Conservation (phyloP, 2,888 invertebrate genomes). For the Cephus nigrinus region DNA sequence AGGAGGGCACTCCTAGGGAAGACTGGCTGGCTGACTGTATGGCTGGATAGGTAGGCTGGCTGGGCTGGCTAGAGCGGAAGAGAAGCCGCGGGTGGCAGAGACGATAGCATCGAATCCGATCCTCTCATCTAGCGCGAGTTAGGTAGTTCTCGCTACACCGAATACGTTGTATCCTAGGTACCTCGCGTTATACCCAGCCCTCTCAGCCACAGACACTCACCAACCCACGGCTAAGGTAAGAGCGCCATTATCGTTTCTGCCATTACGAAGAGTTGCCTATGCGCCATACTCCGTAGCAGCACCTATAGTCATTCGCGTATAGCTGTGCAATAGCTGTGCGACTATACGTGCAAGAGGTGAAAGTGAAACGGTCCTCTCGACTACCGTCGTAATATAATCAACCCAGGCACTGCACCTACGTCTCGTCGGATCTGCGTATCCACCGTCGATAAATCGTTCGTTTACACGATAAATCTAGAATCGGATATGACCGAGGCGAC, state of each 20-base stretch:
- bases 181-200: not conserved
- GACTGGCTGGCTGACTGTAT: not conserved
- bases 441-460: not conserved
- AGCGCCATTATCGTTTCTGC: not conserved
- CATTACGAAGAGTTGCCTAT: not conserved
- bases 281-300: not conserved
- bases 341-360: not conserved
- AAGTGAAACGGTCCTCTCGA: not conserved
- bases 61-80: constrained; percentile 14
- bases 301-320: not conserved
- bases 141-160: constrained; percentile 1
- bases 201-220: not conserved
- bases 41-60: not conserved
- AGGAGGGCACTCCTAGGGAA: not conserved
- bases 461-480: not conserved
- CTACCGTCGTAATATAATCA: not conserved
- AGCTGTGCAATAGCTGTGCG: not conserved
- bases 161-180: not conserved
- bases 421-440: not conserved
- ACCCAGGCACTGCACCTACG: not conserved
- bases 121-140: constrained; percentile 37
- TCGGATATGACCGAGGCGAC: not conserved
- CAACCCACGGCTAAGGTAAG: not conserved
- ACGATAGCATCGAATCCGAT: constrained; percentile 55
- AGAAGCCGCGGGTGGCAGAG: constrained; percentile 30